phyloP scores from a whole-genome alignment of 2,888 invertebrate species.

The Odontothrips loti region DNA sequence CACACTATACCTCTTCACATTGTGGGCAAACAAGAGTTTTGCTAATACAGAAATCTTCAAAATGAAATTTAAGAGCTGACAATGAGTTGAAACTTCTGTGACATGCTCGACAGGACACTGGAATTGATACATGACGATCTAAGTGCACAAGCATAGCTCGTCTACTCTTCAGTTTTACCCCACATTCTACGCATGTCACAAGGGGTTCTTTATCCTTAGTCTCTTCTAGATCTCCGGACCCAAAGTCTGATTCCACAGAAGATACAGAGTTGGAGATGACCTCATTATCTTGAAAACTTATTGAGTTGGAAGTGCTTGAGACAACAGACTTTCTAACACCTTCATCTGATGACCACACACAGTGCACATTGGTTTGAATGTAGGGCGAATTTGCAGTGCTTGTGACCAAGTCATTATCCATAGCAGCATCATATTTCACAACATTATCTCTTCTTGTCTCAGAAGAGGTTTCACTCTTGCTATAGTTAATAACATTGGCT shows the following conservation, averaged over 20 bases:
- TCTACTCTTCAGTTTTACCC: background rate
- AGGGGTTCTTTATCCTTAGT: background rate
- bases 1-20: background rate
- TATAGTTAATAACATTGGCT: constrained; percentile 2
- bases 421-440: no score
- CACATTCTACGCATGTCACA: background rate
- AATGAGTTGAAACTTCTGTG: background rate
- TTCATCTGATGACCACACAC: background rate
- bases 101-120: constrained; percentile 2
- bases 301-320: background rate
- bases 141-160: background rate
- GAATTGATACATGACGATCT: background rate
- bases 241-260: background rate
- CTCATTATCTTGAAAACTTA: background rate
- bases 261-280: background rate
- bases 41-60: background rate
- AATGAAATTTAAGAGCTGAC: background rate
- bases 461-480: background rate
- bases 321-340: background rate
- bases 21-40: constrained; percentile 2
- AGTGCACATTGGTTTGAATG: no score
- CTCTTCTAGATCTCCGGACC: background rate
- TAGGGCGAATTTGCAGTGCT: no score
- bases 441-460: background rate
- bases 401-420: no score